These are phyloP conservation scores for Lateolabrax maculatus DNA, from an alignment of 2,797 vertebrate species.

Conservation along the genomic window DNA sequence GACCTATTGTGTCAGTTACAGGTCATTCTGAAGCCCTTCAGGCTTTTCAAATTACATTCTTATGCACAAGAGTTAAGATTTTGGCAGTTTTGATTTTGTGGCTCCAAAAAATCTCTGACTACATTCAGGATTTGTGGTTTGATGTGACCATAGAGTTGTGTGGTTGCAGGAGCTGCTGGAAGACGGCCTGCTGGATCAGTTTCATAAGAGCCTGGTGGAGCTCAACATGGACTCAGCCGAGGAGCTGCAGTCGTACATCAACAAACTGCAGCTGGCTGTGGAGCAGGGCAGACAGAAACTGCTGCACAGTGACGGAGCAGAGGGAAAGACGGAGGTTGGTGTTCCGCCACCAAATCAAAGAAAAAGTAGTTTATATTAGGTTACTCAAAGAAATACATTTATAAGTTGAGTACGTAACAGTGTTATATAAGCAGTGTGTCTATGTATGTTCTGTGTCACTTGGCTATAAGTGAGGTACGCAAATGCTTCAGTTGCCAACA, in stretches of 20 bases:
- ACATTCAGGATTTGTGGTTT: neutral
- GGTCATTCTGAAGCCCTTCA: neutral
- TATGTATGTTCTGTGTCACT: neutral
- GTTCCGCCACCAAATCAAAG: neutral
- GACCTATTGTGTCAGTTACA: neutral
- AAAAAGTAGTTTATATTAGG: neutral
- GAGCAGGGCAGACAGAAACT: constrained; percentile 91
- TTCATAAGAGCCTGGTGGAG: constrained; percentile 94
- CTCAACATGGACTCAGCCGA: constrained; percentile 99
- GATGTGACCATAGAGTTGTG: neutral
- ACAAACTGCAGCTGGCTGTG: constrained; percentile 91
- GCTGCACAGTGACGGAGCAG: constrained; percentile 87
- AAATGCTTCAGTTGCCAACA: neutral
- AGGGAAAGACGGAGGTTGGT: constrained; percentile 91
- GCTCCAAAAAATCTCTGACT: neutral
- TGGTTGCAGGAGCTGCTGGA: constrained; percentile 93
- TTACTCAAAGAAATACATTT: neutral
- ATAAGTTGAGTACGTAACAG: too few relatives aligned
- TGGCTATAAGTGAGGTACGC: neutral
- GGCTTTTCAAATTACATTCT: neutral
- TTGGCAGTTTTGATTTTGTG: too few relatives aligned
- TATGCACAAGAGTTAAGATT: too few relatives aligned
- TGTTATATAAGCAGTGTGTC: constrained; percentile 6
- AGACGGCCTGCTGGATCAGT: constrained; percentile 94
- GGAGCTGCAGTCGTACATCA: constrained; percentile 97